These are phyloP conservation scores for Mormyrus lacerda DNA, from an alignment of 2,113 vertebrate genomes.

Conservation along the genomic window DNA sequence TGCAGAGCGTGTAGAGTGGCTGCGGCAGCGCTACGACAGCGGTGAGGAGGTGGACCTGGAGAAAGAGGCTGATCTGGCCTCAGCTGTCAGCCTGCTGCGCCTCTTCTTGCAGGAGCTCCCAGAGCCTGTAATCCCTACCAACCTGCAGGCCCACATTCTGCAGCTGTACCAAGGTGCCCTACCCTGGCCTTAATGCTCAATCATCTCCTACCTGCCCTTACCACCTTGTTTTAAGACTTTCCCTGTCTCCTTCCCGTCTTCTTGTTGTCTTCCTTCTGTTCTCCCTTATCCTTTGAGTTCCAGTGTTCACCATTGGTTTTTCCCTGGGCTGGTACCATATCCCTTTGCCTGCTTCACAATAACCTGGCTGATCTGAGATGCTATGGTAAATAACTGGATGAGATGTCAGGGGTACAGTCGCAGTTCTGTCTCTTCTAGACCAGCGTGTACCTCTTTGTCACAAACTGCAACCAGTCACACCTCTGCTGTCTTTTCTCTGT, in stretches of 20 bases:
- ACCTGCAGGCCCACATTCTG: conserved; percentile 80
- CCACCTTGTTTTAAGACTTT: not conserved
- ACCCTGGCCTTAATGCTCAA: not conserved
- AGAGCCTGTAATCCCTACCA: conserved; percentile 84
- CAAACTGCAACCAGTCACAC: not conserved
- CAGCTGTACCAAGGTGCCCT: conserved; percentile 84
- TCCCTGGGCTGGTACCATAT: not conserved
- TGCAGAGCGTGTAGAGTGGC: conserved; percentile 94
- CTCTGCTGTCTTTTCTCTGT: not conserved
- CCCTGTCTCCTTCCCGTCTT: conserved; percentile 10
- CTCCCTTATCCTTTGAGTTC: not conserved
- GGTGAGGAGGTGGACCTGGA: conserved; percentile 92
- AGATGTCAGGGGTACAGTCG: not conserved
- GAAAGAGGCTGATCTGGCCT: conserved; percentile 92
- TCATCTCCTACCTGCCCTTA: not conserved
- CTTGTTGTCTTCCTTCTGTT: not conserved
- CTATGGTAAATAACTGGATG: not conserved
- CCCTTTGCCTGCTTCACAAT: not conserved
- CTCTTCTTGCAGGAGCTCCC: conserved; percentile 97
- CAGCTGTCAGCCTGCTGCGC: conserved; percentile 90
- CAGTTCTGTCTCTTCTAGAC: not conserved
- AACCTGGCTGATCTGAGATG: not conserved
- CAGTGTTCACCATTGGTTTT: not conserved
- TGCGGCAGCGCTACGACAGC: conserved; percentile 86
- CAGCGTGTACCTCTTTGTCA: not conserved